Evolutionary conservation across 2,113 vertebrate genomes (phyloP), one percentile per base, ranked within the genome.

Genomic region (Pandion haliaetus): DNA sequence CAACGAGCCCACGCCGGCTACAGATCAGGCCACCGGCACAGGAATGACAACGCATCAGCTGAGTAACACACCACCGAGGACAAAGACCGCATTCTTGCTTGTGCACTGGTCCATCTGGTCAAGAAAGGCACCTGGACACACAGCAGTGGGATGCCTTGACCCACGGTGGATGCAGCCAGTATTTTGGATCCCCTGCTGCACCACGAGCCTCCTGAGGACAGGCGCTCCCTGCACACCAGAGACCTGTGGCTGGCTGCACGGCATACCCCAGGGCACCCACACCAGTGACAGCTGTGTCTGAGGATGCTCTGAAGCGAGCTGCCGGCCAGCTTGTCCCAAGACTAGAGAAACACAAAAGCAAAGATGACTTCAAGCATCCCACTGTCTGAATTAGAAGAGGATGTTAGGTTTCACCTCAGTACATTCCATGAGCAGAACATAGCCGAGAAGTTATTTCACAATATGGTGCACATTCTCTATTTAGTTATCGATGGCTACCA

Each of bases 31-130:
- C 83, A 65, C 26, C 10, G 2, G 59, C 85, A 66, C 1, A 0
- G 0, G 3, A n/a, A 40, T 0, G 14, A 25, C 85, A 31, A 5
- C 0, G 7, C 57, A 45, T 7, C 17, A 12, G 1, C 0, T 1
- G 5, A 38, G 20, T 10, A 36, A 72, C 29, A 28, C 17, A 4
- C 20, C 13, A 5, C 36, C 3, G 2, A 38, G 32, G 38, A 44
- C 31, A 58, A 66, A 16, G 9, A 40, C 7, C 58, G 5, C 1
- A 0, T 6, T 40, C 55, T 10, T 28, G 42, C 52, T 42, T 66
- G 57, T 49, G 55, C 7, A 2, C 32, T 32, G 70, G 29, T 45
- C 65, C 73, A 18, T 3, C 9, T 26, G 44, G 29, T 17, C n/a
- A 31, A 36, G 29, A 67, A 50, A 82, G 49, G 57, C 5, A 10